Evolutionary conservation across 2,113 vertebrate genomes (phyloP), one percentile per base, ranked within the genome.

Genomic region (Ptychochromis oligacanthus): DNA sequence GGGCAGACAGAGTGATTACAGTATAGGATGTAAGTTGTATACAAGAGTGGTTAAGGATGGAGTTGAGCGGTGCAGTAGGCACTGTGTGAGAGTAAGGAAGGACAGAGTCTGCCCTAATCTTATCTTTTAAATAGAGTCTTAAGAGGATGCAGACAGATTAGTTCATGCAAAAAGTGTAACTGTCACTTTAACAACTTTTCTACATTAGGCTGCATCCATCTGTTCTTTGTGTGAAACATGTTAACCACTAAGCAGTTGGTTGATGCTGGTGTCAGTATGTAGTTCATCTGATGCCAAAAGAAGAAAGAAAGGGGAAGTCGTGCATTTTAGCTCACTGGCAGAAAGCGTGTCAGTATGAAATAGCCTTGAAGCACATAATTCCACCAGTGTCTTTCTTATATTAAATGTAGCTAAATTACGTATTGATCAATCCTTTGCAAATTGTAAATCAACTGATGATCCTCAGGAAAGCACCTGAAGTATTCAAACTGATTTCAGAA

Each of bases 371-470:
- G 75, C 60, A 59, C 55, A 64, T 82, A 56, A 89, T 87, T 91
- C 83, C 80, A 82, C 61, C 31, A 18, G 61, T 86, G 79, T 85
- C 43, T 81, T 81, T 80, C 56, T 90, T 80, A 90, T 79, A 88
- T 88, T 80, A 79, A 26, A 70, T 8, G 13, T 7, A 3, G 64
- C 72, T 78, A 72, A 86, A 85, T 64, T 80, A 80, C 75, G 2
- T 61, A 82, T 81, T 64, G 82, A 91, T 90, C 43, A 31, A 76
- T 57, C 34, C 55, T 87, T 65, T 67, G 75, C 55, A 64, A 67
- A 34, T 65, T 77, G 65, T 52, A 77, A 78, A 75, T 87, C 77
- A 61, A 55, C 79, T 38, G 74, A 83, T 79, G 85, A 83, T 14
- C 52, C 72, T 58, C 40, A 54, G 58, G 81, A 58, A 74, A 75